A percentile compares a stretch with the other conserved stretches of the same genome.
Evolutionary conservation across 2,888 invertebrate genomes (phyloP).

Genomic region (Eumerus sabulonum): DNA sequence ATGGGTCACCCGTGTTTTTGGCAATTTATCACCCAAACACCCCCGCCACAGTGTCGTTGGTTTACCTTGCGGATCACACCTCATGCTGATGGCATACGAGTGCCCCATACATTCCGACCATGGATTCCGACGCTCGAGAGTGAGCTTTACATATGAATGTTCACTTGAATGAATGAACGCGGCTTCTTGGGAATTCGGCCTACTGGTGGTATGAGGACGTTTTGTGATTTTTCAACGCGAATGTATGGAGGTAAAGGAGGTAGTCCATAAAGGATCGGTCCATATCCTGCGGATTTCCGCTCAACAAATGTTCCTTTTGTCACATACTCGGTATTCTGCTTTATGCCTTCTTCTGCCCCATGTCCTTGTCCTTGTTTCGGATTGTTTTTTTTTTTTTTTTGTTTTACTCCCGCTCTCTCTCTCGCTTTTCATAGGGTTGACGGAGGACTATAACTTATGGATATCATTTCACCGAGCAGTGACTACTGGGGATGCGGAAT

Average conservation of each 20-base stretch:
- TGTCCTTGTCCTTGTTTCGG: conserved; percentile 4
- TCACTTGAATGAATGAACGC: conserved; percentile 36
- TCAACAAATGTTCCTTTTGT: conserved; percentile 58
- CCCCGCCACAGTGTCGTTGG: conserved; percentile 30
- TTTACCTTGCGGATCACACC: conserved; percentile 30
- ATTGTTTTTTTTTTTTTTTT: conserved; percentile 12
- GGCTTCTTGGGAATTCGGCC: conserved; percentile 16
- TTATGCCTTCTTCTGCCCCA: too few relatives aligned
- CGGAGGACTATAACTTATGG: conserved; percentile 56
- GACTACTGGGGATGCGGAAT: conserved; percentile 33
- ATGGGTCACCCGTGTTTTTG: conserved; percentile 32
- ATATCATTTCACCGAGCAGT: conserved; percentile 51
- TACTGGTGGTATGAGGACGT: conserved; percentile 3
- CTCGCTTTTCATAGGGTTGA: conserved; percentile 15
- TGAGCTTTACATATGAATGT: conserved; percentile 35
- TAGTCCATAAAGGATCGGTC: neutral
- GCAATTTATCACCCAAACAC: conserved; percentile 62
- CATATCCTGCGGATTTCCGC: conserved; percentile 38
- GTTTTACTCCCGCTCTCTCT: too few relatives aligned
- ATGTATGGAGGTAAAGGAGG: conserved; percentile 29
- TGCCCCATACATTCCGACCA: conserved; percentile 22
- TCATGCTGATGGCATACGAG: conserved; percentile 20
- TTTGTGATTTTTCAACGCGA: conserved; percentile 43
- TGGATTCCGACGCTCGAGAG: conserved; percentile 16
- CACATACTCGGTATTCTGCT: conserved; percentile 51